Conservation (phyloP, 2,113 vertebrate species). For the Eurypyga helias region DNA sequence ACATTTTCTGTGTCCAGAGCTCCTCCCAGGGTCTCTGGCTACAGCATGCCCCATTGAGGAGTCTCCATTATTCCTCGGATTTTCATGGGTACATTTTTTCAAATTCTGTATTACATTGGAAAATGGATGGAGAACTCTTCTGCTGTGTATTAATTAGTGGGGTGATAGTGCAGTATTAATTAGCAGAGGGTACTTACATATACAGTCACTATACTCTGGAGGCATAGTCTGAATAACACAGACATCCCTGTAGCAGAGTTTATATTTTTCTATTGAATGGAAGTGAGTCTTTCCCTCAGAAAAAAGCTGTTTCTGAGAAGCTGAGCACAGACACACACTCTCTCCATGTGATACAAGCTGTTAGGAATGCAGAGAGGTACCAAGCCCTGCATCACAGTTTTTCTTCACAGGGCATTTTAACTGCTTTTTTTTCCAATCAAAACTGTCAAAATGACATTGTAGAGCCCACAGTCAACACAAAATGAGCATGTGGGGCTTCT, state of each 20-base stretch:
- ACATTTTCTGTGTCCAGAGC: background rate
- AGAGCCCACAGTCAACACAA: constrained; percentile 3
- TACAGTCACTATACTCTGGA: background rate
- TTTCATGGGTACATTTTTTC: background rate
- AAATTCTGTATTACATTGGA: background rate
- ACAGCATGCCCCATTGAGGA: background rate
- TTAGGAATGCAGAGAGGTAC: constrained; percentile 7
- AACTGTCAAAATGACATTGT: constrained; percentile 26
- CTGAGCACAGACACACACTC: background rate
- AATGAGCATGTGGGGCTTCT: background rate
- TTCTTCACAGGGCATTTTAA: constrained; percentile 47
- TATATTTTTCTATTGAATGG: background rate
- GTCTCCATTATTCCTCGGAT: background rate
- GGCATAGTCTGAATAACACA: background rate
- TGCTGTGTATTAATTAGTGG: background rate
- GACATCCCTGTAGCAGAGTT: background rate
- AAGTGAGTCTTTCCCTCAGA: background rate
- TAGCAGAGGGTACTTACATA: background rate
- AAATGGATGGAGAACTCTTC: background rate
- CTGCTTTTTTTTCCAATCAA: constrained; percentile 57
- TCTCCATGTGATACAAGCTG: background rate
- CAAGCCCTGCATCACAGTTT: background rate
- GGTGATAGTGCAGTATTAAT: background rate
- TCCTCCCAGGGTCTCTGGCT: background rate
- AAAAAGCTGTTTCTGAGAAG: background rate